Evolutionary conservation across 2,888 invertebrate species (phyloP).

Genomic region (Galeruca laticollis): DNA sequence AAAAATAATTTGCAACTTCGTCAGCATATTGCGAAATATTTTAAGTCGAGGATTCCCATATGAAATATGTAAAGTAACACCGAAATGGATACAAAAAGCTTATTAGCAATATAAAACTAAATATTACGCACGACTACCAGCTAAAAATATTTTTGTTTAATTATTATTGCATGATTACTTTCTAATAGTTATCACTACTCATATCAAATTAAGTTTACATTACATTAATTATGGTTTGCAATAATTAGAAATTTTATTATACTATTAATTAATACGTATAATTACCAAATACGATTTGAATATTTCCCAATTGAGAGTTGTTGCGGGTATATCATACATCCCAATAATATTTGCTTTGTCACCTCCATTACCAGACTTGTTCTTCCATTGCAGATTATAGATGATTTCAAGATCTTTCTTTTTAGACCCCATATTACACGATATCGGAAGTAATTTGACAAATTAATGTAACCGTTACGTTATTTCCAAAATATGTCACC

Average conservation of each 20-base stretch:
- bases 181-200: neutral
- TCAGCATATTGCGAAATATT: neutral
- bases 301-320: conserved; percentile 64
- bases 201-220: neutral
- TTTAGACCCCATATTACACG: conserved; percentile 52
- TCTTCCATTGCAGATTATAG: conserved; percentile 66
- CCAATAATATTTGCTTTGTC: conserved; percentile 64
- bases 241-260: neutral
- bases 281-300: conserved; percentile 67
- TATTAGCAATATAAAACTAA: neutral
- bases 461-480: neutral
- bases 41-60: neutral
- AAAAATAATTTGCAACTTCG: neutral
- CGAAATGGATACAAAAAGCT: neutral
- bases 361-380: conserved; percentile 59
- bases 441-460: conserved; percentile 12
- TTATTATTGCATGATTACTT: neutral
- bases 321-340: conserved; percentile 65
- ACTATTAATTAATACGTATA: conserved; percentile 22
- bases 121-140: neutral
- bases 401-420: conserved; percentile 62
- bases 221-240: neutral
- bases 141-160: neutral
- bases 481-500: conserved; percentile 13
- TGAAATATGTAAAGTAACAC: neutral